Percentiles rank a stretch among this genome's conserved stretches.
These are phyloP conservation scores for Stictonetta naevosa DNA, from an alignment of 2,113 vertebrate species.

Conservation along the genomic window DNA sequence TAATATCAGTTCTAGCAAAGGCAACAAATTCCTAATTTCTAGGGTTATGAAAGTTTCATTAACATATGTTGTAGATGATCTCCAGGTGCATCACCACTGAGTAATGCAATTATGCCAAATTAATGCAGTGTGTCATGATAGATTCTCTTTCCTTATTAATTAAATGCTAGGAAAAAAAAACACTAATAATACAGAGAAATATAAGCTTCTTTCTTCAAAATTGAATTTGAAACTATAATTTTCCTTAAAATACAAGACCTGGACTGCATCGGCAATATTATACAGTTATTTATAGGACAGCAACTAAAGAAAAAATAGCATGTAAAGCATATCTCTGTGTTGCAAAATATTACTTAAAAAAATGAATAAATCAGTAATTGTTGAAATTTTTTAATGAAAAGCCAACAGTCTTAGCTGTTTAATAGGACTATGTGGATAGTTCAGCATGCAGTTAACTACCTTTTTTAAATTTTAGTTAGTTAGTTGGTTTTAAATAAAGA, in stretches of 20 bases:
- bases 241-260: neutral
- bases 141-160: conserved; percentile 1
- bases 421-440: neutral
- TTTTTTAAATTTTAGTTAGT: neutral
- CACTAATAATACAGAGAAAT: neutral
- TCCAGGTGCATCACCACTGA: conserved; percentile 2
- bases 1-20: neutral
- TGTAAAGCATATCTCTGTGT: neutral
- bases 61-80: neutral
- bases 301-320: neutral
- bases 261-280: neutral
- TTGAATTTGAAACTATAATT: neutral
- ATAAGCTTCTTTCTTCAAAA: neutral
- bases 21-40: neutral
- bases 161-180: conserved; percentile 18
- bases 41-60: neutral
- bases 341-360: neutral
- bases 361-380: neutral
- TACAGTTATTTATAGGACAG: neutral
- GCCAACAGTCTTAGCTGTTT: neutral
- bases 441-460: neutral
- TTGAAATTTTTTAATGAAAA: neutral
- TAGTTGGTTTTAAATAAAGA: neutral
- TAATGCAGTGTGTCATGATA: neutral
- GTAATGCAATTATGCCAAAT: conserved; percentile 26